Base-by-base conservation (phyloP, 2,113 vertebrate species). In the Paedocypris sp. region DNA sequence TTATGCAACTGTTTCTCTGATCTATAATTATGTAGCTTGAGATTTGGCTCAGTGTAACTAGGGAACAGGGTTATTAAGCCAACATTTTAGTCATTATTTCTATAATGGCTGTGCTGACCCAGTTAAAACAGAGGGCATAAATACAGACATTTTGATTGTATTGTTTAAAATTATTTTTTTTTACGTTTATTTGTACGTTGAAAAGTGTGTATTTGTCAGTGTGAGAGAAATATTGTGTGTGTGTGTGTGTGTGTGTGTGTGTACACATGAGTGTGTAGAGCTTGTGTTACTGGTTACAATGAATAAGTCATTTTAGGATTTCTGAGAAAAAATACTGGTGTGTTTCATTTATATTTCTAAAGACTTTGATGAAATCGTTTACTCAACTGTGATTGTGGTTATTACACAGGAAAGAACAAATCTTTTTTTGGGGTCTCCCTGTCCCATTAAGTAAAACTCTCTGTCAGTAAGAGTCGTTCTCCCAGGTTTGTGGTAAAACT, bases 81-180 rank as follows among this genome's bases (percentile, higher is more conserved):
- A 9, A 31, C 45, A 54, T 54, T 20, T 58, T 12, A 67, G 57
- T 75, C 73, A 72, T 83, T 78, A 76, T 79, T 78, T 56, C 62
- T 75, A 70, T 75, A 58, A 66, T 62, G 77, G 59, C 60, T 67
- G 69, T 63, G 26, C 47, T 11, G 15, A n/a, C 48, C 71, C 66
- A 71, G 74, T 72, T 36, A 10, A 67, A 76, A 65, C 42, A 62
- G 65, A 15, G 59, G 13, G 26, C 54, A 28, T 52, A 46, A 60
- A 35, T 35, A n/a, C n/a, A n/a, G n/a, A n/a, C n/a, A 41, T 16
- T 18, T 28, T 77, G 70, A 79, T 76, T 78, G 63, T 62, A 48
- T 53, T 58, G 60, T 70, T 76, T 73, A n/a, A n/a, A n/a, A n/a
- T n/a, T n/a, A n/a, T n/a, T n/a, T n/a, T n/a, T n/a, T n/a, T n/a